Evolutionary conservation across 2,888 invertebrate species (phyloP).

Genomic region (Liposcelis brunnea): DNA sequence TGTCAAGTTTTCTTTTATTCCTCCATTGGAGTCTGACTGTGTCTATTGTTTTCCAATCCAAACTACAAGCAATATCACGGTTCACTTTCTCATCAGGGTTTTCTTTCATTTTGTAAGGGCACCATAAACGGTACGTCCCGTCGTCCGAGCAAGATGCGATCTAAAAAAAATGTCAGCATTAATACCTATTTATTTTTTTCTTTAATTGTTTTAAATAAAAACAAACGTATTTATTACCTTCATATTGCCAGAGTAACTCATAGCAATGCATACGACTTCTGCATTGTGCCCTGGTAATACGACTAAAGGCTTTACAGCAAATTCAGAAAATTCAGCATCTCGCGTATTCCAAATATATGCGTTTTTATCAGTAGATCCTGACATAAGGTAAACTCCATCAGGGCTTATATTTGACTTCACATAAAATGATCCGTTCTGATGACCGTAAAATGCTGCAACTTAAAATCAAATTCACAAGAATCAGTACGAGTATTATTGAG

Average conservation of each 20-base stretch:
- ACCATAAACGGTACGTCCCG: conserved; percentile 59
- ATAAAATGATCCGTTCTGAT: conserved; percentile 58
- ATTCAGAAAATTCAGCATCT: conserved; percentile 2
- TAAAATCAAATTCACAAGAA: conserved; percentile 15
- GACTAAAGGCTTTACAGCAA: conserved; percentile 40
- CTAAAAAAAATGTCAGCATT: conserved; percentile 18
- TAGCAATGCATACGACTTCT: conserved; percentile 77
- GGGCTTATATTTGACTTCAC: conserved; percentile 67
- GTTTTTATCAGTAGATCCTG: conserved; percentile 74
- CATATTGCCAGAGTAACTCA: conserved; percentile 43
- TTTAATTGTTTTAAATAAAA: background rate
- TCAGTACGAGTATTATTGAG: too few species aligned
- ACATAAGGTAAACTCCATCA: conserved; percentile 62
- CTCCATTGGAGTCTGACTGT: conserved; percentile 20
- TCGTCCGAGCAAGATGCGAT: conserved; percentile 75
- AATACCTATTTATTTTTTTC: background rate
- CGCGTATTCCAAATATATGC: conserved; percentile 71
- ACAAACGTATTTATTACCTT: conserved; percentile 24
- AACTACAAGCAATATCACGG: conserved; percentile 22
- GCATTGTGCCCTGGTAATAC: conserved; percentile 58
- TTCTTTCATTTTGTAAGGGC: conserved; percentile 18
- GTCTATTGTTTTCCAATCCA: conserved; percentile 31
- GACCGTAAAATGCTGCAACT: conserved; percentile 38
- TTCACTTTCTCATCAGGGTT: conserved; percentile 20
- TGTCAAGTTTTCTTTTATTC: background rate